Base-by-base conservation (phyloP, 2,888 invertebrate genomes). In the Trichopria drosophilae region DNA sequence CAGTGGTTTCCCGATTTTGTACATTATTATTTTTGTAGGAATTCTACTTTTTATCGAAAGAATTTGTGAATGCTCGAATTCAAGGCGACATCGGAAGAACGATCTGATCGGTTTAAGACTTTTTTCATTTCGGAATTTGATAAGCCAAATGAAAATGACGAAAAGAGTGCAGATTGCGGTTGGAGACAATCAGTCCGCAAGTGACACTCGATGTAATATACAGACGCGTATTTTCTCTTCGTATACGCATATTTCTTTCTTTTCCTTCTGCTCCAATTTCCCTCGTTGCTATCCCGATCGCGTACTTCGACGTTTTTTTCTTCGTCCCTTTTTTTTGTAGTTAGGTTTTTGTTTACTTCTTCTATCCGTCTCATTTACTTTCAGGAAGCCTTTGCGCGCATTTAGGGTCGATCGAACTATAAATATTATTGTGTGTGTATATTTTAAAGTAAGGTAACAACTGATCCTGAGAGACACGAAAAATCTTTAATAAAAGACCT, bases 171-270 rank as follows among this genome's bases (percentile, higher is more conserved):
- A 47, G 46, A n/a, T 22, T 32, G 24, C 12, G 45, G 31, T 31
- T 19, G n/a, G 34, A 53, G 36, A 53, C 46, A 55, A 55, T 47
- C 24, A 37, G 57, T 62, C 57, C 61, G 63, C 55, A 53, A 64
- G 66, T 63, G 63, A 65, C 65, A 67, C 64, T 64, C 65, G 61
- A 65, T 62, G 63, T 68, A 67, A 64, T 60, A 62, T 68, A 68
- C 67, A 65, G 60, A 65, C 58, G 60, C 63, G 60, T 44, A 44
- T 41, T 26, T 43, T 57, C 52, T 45, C 23, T 34, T 42, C 34
- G 42, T 35, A 48, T 40, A 37, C 16, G 12, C 47, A 41, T 36
- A 54, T 53, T 22, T 31, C 19, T 51, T 50, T 35, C 16, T 31
- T 44, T 36, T 39, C 40, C 23, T 29, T 42, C 22, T 46, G 19